phyloP scores from a whole-genome alignment of 2,113 vertebrate species.

The Syrrhaptes paradoxus region DNA sequence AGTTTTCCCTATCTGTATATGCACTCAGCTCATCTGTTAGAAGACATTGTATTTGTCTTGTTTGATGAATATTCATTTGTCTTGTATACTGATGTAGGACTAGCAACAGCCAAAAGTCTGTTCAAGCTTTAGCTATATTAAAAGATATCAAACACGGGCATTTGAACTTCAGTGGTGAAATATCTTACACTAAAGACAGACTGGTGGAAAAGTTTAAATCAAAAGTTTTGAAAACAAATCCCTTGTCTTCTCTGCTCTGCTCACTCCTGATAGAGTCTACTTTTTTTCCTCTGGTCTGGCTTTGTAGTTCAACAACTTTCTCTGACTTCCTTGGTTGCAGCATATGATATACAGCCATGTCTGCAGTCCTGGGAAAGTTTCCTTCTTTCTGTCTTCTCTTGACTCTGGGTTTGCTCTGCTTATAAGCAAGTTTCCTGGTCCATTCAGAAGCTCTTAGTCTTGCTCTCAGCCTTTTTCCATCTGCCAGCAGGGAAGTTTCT shows the following conservation, averaged over 20 bases:
- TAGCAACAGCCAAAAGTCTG: background rate
- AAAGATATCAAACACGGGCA: background rate
- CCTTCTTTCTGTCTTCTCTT: background rate
- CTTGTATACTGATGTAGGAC: background rate
- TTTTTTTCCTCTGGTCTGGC: background rate
- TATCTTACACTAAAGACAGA: background rate
- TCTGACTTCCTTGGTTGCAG: background rate
- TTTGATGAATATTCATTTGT: background rate
- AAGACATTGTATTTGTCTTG: background rate
- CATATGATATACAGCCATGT: background rate
- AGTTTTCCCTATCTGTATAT: background rate
- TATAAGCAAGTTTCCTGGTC: background rate
- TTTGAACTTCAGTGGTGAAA: background rate
- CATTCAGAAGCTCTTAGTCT: background rate
- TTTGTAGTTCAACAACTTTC: background rate
- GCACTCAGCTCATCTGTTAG: background rate
- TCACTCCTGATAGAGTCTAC: background rate
- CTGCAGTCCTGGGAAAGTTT: background rate
- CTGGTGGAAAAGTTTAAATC: background rate
- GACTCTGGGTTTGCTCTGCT: background rate
- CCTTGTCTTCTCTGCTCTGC: background rate
- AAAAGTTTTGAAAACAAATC: background rate
- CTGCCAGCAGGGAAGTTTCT: background rate
- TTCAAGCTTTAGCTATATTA: background rate
- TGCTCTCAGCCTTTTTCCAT: background rate